Evolutionary conservation across 1,140 invertebrate species (phyloP).

Genomic region (Drosophila serrata): DNA sequence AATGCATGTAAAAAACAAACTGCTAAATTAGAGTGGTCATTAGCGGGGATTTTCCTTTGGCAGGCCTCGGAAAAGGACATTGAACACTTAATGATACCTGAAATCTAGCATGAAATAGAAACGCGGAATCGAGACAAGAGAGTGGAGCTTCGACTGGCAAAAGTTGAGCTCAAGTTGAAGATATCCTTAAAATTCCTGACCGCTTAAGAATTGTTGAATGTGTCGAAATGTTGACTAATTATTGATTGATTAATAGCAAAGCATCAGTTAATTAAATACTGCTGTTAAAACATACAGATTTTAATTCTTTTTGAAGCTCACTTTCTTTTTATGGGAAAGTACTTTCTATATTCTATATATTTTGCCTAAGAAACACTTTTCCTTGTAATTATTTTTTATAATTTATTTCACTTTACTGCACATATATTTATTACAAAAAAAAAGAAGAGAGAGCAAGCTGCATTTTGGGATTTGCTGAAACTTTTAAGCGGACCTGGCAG

Average conservation of each 20-base stretch:
- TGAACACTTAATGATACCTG: slow-evolving; percentile 44
- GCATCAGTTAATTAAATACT: too few relatives aligned
- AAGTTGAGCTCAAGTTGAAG: neutral
- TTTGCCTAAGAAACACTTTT: neutral
- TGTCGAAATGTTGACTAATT: neutral
- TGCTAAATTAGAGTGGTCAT: slow-evolving; percentile 29
- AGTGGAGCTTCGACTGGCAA: neutral
- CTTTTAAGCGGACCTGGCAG: neutral
- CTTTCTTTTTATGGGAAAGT: too few relatives aligned
- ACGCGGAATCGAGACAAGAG: slow-evolving; percentile 1
- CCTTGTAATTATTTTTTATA: neutral
- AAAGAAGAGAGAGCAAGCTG: neutral
- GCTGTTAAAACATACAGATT: too few relatives aligned
- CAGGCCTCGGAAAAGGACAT: slow-evolving; percentile 8
- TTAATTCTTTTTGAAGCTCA: too few relatives aligned
- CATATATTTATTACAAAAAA: neutral
- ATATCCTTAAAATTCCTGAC: neutral
- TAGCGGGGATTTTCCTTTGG: slow-evolving; percentile 31
- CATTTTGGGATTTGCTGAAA: too few relatives aligned
- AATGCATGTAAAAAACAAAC: slow-evolving; percentile 16
- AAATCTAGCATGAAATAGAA: slow-evolving; percentile 9
- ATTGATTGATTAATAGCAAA: neutral
- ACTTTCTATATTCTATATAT: too few relatives aligned
- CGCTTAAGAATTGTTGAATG: neutral
- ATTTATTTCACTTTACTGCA: neutral